Conservation (phyloP, 2,797 vertebrate species). For the Cygnus olor region DNA sequence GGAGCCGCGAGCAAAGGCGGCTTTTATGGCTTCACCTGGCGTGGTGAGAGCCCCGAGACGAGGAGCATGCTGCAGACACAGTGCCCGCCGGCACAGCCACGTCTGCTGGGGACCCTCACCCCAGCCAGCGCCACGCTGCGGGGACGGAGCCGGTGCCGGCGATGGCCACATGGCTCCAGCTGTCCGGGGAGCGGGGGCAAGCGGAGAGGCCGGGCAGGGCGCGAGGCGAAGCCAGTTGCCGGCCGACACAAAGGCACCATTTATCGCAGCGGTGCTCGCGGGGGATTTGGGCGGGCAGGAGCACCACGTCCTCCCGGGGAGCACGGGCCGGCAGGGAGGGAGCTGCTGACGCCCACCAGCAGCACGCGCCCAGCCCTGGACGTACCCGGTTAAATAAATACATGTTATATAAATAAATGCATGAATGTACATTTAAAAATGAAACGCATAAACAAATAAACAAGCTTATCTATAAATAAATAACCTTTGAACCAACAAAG, state of each 20-base stretch:
- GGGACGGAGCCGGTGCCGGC: neutral
- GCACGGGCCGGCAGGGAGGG: neutral
- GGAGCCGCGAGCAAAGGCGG: neutral
- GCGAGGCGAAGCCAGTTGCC: accelerated
- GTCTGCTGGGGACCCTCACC: too few relatives aligned
- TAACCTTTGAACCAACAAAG: neutral
- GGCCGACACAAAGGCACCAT: neutral
- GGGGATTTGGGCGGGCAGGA: accelerated
- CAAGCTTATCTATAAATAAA: neutral
- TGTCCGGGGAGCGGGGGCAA: neutral
- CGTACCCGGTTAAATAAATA: too few relatives aligned
- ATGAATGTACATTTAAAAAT: too few relatives aligned
- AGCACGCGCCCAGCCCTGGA: neutral
- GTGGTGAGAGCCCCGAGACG: neutral
- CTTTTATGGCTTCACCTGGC: neutral
- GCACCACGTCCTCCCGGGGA: neutral
- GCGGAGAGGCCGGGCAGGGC: neutral
- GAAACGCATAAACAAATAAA: neutral
- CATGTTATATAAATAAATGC: too few relatives aligned
- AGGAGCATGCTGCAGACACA: neutral
- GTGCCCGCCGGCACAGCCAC: neutral
- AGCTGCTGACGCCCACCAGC: neutral
- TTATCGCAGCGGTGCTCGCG: accelerated
- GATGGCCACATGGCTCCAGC: neutral
- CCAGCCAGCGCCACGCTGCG: too few relatives aligned